phyloP scores from a whole-genome alignment of 2,888 invertebrate genomes.

The Ichneumoninae sp. region DNA sequence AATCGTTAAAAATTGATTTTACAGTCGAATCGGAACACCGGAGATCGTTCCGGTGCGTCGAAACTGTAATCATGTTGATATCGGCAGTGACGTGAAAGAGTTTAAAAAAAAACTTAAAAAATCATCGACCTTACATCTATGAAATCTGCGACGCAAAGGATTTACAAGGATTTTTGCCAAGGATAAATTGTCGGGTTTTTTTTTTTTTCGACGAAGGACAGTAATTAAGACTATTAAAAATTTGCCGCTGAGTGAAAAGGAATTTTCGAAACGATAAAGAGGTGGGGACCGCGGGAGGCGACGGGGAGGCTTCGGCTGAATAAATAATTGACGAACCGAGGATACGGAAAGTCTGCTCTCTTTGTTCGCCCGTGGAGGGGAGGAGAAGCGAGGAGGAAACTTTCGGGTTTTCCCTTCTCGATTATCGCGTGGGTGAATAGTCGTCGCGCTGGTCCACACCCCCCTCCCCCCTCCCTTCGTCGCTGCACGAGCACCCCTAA shows the following conservation, averaged over 20 bases:
- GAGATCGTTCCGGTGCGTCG: slow-evolving; percentile 15
- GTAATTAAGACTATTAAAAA: slow-evolving; percentile 12
- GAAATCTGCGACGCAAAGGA: background rate
- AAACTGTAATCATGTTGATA: slow-evolving; percentile 26
- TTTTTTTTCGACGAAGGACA: background rate
- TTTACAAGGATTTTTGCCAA: slow-evolving; percentile 38
- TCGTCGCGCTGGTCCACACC: background rate
- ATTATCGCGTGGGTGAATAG: slow-evolving; percentile 44
- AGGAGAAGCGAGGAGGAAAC: slow-evolving; percentile 34
- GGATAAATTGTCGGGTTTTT: background rate
- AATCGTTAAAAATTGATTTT: slow-evolving; percentile 22
- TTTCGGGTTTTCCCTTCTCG: slow-evolving; percentile 45
- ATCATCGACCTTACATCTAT: background rate
- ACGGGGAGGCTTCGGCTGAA: slow-evolving; percentile 21
- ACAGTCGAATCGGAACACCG: slow-evolving; percentile 8
- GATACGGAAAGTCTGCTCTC: slow-evolving; percentile 26
- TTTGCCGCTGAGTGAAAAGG: background rate
- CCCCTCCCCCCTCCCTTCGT: background rate
- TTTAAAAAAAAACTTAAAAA: background rate
- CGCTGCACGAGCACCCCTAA: background rate
- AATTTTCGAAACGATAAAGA: slow-evolving; percentile 34
- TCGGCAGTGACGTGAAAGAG: slow-evolving; percentile 42
- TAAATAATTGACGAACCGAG: slow-evolving; percentile 33
- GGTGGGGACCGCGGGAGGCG: slow-evolving; percentile 4
- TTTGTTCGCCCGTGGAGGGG: slow-evolving; percentile 25